These are phyloP conservation scores for Megaptera novaeangliae DNA, from an alignment of 2,113 vertebrate genomes.

Conservation along the genomic window DNA sequence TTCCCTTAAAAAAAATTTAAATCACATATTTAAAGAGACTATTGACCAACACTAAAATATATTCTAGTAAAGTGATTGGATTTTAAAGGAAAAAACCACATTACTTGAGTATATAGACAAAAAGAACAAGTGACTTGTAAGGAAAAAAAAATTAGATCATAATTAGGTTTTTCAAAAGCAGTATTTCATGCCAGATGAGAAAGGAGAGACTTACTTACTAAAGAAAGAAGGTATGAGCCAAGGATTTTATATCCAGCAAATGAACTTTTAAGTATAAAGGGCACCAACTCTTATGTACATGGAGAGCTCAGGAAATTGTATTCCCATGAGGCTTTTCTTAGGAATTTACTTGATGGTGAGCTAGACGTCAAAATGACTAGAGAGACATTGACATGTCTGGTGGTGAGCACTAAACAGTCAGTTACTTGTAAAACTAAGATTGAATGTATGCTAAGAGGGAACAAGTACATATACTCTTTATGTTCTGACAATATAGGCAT, in stretches of 20 bases:
- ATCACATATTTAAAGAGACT: background rate
- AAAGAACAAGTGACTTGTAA: background rate
- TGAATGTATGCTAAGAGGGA: background rate
- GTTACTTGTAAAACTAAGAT: background rate
- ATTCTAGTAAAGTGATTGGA: background rate
- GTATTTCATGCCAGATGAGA: conserved; percentile 9
- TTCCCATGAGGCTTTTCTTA: background rate
- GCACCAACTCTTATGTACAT: background rate
- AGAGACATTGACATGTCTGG: background rate
- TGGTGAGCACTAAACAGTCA: background rate
- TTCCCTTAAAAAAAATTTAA: background rate
- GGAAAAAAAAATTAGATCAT: background rate
- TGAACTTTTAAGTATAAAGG: background rate
- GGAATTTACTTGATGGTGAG: background rate
- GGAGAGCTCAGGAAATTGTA: background rate
- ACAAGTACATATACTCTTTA: background rate
- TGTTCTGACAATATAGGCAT: background rate
- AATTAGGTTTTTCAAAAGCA: conserved; percentile 22
- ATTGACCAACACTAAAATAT: background rate
- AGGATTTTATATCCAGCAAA: background rate
- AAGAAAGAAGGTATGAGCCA: background rate
- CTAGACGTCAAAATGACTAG: background rate
- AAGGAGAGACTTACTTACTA: background rate
- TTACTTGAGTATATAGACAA: background rate
- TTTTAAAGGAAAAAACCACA: background rate